phyloP scores from a whole-genome alignment of 2,113 vertebrate species.

The Ahaetulla prasina region DNA sequence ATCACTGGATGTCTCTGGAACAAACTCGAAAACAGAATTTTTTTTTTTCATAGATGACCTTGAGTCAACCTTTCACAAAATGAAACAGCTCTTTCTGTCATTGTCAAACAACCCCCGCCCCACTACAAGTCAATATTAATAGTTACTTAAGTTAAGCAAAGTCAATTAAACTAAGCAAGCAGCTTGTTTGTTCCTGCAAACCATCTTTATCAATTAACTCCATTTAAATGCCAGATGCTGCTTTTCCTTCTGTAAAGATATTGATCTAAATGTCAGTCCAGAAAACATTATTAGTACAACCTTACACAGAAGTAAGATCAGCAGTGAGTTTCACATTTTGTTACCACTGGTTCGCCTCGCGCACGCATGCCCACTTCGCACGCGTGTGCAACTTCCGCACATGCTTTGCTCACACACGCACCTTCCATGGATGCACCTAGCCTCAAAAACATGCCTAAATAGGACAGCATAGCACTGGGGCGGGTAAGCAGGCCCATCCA shows the following conservation, averaged over 20 bases:
- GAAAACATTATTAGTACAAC: conserved; percentile 13
- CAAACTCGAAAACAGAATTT: not conserved
- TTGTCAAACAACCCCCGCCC: not conserved
- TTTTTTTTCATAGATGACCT: not conserved
- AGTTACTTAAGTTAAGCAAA: conserved; percentile 31
- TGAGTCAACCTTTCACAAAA: conserved; percentile 26
- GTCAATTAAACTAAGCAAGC: conserved; percentile 31
- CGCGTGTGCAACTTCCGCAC: too few species aligned
- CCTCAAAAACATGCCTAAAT: too few species aligned
- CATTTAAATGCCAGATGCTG: not conserved
- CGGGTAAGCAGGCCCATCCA: too few species aligned
- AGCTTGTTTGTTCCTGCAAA: not conserved
- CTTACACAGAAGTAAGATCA: not conserved
- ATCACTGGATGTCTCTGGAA: not conserved
- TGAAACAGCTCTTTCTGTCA: not conserved
- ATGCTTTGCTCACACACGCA: too few species aligned
- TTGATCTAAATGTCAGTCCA: conserved; percentile 39
- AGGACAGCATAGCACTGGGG: too few species aligned
- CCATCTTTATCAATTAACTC: conserved; percentile 29
- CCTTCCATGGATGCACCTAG: too few species aligned
- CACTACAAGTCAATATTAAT: conserved; percentile 18
- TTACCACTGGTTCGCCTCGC: too few species aligned
- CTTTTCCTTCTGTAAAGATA: conserved; percentile 40
- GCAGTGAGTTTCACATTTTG: too few species aligned
- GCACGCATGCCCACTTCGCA: too few species aligned